These are phyloP conservation scores for Tipula confusa DNA, from an alignment of 2,888 invertebrate genomes.

Conservation along the genomic window DNA sequence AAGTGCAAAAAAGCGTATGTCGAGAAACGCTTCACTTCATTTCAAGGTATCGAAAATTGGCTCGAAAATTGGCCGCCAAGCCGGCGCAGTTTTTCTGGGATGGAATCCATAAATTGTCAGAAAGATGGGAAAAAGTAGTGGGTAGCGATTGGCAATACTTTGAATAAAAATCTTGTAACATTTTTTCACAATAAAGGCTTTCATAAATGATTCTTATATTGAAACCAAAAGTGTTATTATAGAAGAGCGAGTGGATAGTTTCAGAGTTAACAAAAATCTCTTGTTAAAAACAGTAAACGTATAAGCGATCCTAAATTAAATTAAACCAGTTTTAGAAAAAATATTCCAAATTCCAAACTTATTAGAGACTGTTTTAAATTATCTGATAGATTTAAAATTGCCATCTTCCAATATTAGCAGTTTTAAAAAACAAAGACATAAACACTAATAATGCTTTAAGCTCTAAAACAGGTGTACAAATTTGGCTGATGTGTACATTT, in stretches of 20 bases:
- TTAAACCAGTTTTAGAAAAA: background rate
- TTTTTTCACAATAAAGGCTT: background rate
- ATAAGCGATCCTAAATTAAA: background rate
- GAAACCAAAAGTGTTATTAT: background rate
- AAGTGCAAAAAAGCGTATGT: no score
- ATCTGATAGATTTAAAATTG: background rate
- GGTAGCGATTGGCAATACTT: no score
- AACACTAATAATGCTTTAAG: slow-evolving; percentile 32
- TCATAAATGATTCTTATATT: background rate
- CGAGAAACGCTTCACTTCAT: no score
- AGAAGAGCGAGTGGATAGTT: background rate
- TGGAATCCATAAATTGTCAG: no score
- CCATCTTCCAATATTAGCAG: background rate
- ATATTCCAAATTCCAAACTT: background rate
- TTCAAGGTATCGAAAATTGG: no score
- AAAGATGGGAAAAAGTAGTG: no score
- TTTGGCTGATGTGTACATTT: no score
- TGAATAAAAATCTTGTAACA: background rate
- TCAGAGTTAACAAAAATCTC: background rate
- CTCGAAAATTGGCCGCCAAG: no score
- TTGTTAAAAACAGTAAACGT: slow-evolving; percentile 4
- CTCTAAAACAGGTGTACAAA: slow-evolving; percentile 32
- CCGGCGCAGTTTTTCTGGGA: no score
- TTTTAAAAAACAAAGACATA: background rate
- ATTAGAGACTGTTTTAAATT: background rate